Conservation (phyloP, 2,113 vertebrate species). For the Podarcis raffonei region DNA sequence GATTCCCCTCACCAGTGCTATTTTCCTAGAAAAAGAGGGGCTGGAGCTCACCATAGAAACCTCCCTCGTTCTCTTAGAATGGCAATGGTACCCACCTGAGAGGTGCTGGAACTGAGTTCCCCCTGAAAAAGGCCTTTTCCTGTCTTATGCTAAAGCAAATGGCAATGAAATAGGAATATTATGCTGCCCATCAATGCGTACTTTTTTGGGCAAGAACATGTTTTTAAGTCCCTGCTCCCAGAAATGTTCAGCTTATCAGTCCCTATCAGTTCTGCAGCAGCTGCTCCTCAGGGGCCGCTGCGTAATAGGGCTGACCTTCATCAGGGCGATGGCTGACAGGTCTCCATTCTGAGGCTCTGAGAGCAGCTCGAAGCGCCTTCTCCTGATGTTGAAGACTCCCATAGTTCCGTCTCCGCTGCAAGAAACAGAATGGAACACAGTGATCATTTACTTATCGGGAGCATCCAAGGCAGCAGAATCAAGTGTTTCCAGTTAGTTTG, state of each 20-base stretch:
- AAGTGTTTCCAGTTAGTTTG: neutral
- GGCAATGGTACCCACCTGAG: no score
- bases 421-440: rapidly evolving
- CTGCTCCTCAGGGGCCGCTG: neutral
- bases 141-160: neutral
- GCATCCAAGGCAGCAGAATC: neutral
- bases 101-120: no score
- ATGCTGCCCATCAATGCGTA: neutral
- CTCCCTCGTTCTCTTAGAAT: no score
- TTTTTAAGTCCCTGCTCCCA: neutral
- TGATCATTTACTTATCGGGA: neutral
- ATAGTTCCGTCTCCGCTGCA: slow-evolving; percentile 92
- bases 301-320: slow-evolving; percentile 80
- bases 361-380: slow-evolving; percentile 89
- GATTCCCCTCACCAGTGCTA: neutral
- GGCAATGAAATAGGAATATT: neutral
- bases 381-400: slow-evolving; percentile 90
- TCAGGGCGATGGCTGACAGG: slow-evolving; percentile 86
- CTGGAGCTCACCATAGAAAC: no score
- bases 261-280: rapidly evolving
- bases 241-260: neutral
- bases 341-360: slow-evolving; percentile 92
- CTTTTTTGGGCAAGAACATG: no score
- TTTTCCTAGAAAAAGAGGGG: no score
- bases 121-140: neutral